These are phyloP conservation scores for Epinephelus coioides DNA, from an alignment of 2,797 vertebrate species.

Conservation along the genomic window DNA sequence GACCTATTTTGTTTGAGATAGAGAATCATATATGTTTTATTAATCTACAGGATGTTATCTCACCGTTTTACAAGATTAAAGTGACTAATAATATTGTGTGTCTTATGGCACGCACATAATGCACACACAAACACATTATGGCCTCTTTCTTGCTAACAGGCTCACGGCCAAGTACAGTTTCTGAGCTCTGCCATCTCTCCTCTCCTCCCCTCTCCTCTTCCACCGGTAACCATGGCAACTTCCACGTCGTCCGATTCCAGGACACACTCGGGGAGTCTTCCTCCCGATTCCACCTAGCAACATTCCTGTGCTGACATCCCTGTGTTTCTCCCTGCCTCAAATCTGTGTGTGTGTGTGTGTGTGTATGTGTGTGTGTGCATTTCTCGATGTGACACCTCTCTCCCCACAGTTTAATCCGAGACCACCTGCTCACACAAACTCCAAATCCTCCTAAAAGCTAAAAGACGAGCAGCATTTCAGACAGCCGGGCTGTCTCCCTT, in stretches of 20 bases:
- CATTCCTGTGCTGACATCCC: slow-evolving; percentile 71
- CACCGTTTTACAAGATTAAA: slow-evolving; percentile 2
- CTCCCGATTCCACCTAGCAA: slow-evolving; percentile 73
- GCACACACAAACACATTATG: slow-evolving; percentile 46
- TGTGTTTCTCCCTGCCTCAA: slow-evolving; percentile 23
- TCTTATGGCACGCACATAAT: slow-evolving; percentile 27
- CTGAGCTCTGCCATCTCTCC: slow-evolving; percentile 74
- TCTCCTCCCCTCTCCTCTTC: slow-evolving; percentile 60
- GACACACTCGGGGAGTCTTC: slow-evolving; percentile 73
- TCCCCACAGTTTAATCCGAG: slow-evolving; percentile 60
- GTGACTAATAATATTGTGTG: neutral
- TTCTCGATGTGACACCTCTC: slow-evolving; percentile 35
- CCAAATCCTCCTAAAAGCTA: slow-evolving; percentile 62
- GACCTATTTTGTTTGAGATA: slow-evolving; percentile 8
- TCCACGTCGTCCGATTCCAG: slow-evolving; percentile 81
- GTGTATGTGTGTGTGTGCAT: slow-evolving; percentile 18
- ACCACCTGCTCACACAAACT: slow-evolving; percentile 58
- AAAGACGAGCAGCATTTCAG: slow-evolving; percentile 52
- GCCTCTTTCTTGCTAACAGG: slow-evolving; percentile 48
- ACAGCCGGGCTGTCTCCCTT: slow-evolving; percentile 45
- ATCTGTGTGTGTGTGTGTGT: slow-evolving; percentile 20
- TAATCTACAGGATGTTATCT: neutral
- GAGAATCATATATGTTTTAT: slow-evolving; percentile 12
- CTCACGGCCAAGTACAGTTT: slow-evolving; percentile 68
- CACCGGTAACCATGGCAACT: slow-evolving; percentile 86